Conservation (phyloP, 2,888 invertebrate species). For the Nomada ferruginata region DNA sequence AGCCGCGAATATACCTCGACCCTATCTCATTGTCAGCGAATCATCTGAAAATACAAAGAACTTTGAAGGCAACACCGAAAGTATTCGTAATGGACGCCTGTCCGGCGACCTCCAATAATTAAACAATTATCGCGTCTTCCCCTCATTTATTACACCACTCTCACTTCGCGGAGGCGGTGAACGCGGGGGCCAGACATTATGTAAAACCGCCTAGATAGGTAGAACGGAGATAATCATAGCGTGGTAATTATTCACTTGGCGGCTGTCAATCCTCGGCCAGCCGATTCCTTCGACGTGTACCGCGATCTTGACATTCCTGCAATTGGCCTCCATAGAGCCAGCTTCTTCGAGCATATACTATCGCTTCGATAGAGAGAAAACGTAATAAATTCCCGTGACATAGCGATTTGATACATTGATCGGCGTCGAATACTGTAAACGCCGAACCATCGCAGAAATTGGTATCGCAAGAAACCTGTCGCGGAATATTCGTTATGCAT, state of each 20-base stretch:
- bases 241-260: constrained; percentile 78
- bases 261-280: constrained; percentile 68
- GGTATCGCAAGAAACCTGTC: not conserved
- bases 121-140: constrained; percentile 59
- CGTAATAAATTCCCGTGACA: not conserved
- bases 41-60: not conserved
- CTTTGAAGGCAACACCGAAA: not conserved
- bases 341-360: not conserved
- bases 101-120: constrained; percentile 60
- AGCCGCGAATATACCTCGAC: too few species aligned
- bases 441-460: not conserved
- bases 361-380: not conserved
- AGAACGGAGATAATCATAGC: constrained; percentile 73
- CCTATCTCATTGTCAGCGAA: not conserved
- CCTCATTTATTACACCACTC: constrained; percentile 44
- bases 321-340: constrained; percentile 33
- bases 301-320: constrained; percentile 71
- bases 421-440: not conserved
- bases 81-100: not conserved
- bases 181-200: constrained; percentile 59
- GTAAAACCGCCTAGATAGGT: constrained; percentile 66
- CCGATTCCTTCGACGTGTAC: constrained; percentile 23
- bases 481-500: not conserved
- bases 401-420: too few species aligned
- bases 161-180: constrained; percentile 18